A percentile compares a stretch with the other conserved stretches of the same genome.
These are phyloP conservation scores for Venustaconcha ellipsiformis DNA, from an alignment of 1,140 invertebrate species.

Conservation along the genomic window DNA sequence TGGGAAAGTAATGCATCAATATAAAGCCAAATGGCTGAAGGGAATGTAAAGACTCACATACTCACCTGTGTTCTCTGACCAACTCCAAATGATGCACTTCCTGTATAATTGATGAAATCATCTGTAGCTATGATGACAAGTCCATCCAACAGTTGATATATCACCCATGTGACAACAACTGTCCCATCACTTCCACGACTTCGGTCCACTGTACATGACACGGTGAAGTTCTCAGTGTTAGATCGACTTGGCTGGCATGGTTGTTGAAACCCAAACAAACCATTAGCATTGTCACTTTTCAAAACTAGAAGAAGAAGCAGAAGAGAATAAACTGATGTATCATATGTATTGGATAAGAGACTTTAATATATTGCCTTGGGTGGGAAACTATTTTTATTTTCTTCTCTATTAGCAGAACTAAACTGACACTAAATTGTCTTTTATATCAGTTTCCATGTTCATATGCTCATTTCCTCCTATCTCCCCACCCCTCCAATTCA, in stretches of 20 bases:
- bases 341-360: background rate
- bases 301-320: slow-evolving; percentile 54
- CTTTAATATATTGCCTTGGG: background rate
- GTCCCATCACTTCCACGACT: slow-evolving; percentile 54
- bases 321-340: background rate
- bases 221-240: slow-evolving; percentile 32
- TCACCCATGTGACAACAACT: slow-evolving; percentile 58
- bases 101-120: slow-evolving; percentile 57
- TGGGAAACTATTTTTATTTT: background rate
- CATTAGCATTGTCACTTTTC: slow-evolving; percentile 69
- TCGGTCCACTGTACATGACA: slow-evolving; percentile 54
- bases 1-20: no score
- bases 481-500: background rate
- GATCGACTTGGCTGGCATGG: slow-evolving; percentile 47
- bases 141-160: slow-evolving; percentile 37
- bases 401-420: background rate
- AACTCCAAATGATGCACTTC: slow-evolving; percentile 52
- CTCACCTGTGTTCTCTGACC: slow-evolving; percentile 58
- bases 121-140: slow-evolving; percentile 27
- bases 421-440: background rate
- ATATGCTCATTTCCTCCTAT: background rate
- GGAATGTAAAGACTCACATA: background rate
- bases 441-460: background rate
- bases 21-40: no score
- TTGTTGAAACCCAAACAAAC: slow-evolving; percentile 59